Conservation (phyloP, 2,888 invertebrate genomes). For the Gortyna flavago region DNA sequence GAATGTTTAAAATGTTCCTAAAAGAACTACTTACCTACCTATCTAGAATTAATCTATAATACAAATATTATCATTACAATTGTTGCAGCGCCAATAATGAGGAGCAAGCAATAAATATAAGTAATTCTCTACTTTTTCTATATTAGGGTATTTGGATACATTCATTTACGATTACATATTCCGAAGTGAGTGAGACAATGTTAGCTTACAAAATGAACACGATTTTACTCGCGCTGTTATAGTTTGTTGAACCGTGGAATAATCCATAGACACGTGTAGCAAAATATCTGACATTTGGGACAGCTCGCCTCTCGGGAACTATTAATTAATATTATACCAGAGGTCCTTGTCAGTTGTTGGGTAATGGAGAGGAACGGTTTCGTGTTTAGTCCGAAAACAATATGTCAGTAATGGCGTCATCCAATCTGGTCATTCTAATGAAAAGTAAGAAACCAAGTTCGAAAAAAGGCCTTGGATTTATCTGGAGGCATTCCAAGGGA, state of each 20-base stretch:
- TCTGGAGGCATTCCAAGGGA: slow-evolving; percentile 42
- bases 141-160: slow-evolving; percentile 16
- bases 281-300: slow-evolving; percentile 62
- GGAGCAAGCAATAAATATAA: not conserved
- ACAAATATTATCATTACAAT: not conserved
- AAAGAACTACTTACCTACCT: not conserved
- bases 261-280: slow-evolving; percentile 55
- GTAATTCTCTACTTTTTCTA: not conserved
- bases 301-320: slow-evolving; percentile 53
- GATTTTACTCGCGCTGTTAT: slow-evolving; percentile 37
- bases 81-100: not conserved
- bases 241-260: slow-evolving; percentile 60
- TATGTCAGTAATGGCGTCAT: slow-evolving; percentile 29
- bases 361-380: slow-evolving; percentile 50
- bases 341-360: slow-evolving; percentile 44
- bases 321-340: slow-evolving; percentile 60
- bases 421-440: slow-evolving; percentile 23
- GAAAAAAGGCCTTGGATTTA: slow-evolving; percentile 9
- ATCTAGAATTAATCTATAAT: not conserved
- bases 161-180: too few species aligned
- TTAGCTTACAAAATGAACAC: slow-evolving; percentile 42
- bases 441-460: slow-evolving; percentile 7
- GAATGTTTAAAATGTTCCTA: not conserved
- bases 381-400: slow-evolving; percentile 42
- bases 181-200: slow-evolving; percentile 21